Evolutionary conservation across 2,113 vertebrate species (phyloP).

Genomic region (Petaurus breviceps): DNA sequence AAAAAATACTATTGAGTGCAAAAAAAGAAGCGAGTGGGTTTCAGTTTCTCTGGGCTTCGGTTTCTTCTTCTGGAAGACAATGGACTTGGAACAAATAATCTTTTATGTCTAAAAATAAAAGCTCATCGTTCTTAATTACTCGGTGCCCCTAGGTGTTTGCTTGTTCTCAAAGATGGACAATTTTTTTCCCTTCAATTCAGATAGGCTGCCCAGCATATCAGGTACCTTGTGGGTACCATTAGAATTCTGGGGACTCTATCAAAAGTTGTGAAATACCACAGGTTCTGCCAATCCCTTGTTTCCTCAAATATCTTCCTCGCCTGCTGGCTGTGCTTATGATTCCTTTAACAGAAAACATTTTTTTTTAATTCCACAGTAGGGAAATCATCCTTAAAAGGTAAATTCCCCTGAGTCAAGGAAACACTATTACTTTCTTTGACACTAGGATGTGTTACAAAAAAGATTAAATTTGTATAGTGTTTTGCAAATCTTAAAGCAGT

Average conservation of each 20-base stretch:
- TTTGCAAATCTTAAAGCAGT: neutral
- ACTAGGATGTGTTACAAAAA: neutral
- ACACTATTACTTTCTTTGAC: neutral
- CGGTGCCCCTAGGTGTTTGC: fast-evolving
- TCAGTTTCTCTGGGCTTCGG: no score
- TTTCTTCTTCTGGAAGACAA: no score
- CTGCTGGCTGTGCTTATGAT: neutral
- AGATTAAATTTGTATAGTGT: neutral
- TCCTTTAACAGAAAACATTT: neutral
- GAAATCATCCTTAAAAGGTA: neutral
- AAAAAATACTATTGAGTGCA: no score
- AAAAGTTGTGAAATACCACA: neutral
- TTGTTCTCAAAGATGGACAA: neutral
- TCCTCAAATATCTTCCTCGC: neutral
- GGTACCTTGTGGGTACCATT: neutral
- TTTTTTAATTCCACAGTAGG: neutral
- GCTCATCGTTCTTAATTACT: neutral
- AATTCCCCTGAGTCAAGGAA: neutral
- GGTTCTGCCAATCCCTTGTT: fast-evolving
- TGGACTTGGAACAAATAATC: no score
- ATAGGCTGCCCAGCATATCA: neutral
- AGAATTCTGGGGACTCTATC: neutral
- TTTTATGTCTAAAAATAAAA: neutral
- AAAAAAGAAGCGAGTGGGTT: no score
- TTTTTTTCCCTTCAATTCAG: neutral